Evolutionary conservation across 2,797 vertebrate genomes (phyloP), one percentile per base, ranked within the genome.

Genomic region (Fistularia tabacaria): DNA sequence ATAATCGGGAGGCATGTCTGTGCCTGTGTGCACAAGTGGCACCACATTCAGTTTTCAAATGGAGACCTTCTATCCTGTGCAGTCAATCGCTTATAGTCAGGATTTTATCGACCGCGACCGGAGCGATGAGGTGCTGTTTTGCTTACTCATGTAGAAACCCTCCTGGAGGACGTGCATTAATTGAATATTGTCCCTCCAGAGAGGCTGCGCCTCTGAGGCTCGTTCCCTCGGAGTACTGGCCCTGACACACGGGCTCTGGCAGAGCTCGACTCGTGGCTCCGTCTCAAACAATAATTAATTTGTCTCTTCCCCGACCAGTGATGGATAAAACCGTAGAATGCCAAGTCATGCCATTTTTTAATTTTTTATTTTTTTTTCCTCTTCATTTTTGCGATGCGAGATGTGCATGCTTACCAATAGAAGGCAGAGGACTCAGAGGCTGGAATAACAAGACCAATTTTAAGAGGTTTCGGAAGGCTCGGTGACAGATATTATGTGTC

Each of bases 61-160:
- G 3, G 45, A 43, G 25, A 5, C 15, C 44, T 43, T 40, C 39
- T 43, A 7, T 40, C 54, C 14, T 39, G 25, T 49, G 7, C 46
- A 38, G 5, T 38, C 42, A n/a, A 6, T 53, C 13, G 3, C 36
- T 48, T 54, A 36, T 13, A 14, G 13, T 49, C 53, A 11, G 3
- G 43, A 48, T 62, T 60, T 71, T 39, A 51, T 60, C 67, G 38
- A 36, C 64, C 9, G 54, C 64, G 64, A 69, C 71, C 66, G 62
- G 68, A 73, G 58, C 74, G 73, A 72, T 77, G 63, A 10, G 47
- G 58, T 0, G 10, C 54, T 10, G 60, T 82, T 85, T 67, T 86
- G 87, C 85, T 86, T 83, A 85, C 71, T 83, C 74, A 42, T 71
- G 76, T 69, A 56, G 71, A 87, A 80, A 61, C 57, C 76, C 61